phyloP scores from a whole-genome alignment of 2,888 invertebrate species.

The Megalurothrips usitatus region DNA sequence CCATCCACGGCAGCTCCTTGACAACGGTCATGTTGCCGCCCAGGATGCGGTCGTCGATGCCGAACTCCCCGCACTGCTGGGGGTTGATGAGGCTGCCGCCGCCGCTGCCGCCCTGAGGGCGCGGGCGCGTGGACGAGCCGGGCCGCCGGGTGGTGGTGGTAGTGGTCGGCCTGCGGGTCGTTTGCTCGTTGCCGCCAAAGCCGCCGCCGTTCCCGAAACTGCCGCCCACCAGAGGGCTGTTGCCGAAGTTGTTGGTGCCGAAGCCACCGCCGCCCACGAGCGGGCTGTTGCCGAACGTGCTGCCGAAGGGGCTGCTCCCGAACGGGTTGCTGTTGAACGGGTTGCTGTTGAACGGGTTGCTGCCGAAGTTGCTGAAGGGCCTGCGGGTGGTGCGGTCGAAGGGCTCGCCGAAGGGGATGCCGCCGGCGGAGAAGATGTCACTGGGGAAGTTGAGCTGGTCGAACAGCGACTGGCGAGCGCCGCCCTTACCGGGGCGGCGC shows the following conservation, averaged over 20 bases:
- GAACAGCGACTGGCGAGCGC: too few species aligned
- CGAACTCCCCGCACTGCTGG: background rate
- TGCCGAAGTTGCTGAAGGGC: background rate
- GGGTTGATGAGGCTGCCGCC: background rate
- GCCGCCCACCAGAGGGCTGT: background rate
- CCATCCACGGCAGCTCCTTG: constrained; percentile 73
- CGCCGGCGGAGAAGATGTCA: too few species aligned
- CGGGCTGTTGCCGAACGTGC: background rate
- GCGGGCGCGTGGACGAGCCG: background rate
- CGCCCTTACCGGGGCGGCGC: too few species aligned
- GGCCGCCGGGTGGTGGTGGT: background rate
- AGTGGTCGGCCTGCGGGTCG: background rate
- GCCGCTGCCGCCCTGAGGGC: background rate
- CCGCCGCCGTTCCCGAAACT: background rate
- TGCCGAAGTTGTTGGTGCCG: too few species aligned
- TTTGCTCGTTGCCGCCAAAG: background rate
- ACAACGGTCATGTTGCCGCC: constrained; percentile 58
- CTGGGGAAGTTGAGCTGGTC: too few species aligned
- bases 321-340: background rate
- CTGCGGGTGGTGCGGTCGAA: too few species aligned
- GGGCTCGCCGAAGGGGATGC: too few species aligned
- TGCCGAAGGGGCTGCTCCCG: background rate
- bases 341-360: background rate
- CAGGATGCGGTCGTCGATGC: constrained; percentile 50
- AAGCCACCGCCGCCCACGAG: background rate